Base-by-base conservation (phyloP, 2,888 invertebrate genomes). In the Chrysotoxum bicinctum region DNA sequence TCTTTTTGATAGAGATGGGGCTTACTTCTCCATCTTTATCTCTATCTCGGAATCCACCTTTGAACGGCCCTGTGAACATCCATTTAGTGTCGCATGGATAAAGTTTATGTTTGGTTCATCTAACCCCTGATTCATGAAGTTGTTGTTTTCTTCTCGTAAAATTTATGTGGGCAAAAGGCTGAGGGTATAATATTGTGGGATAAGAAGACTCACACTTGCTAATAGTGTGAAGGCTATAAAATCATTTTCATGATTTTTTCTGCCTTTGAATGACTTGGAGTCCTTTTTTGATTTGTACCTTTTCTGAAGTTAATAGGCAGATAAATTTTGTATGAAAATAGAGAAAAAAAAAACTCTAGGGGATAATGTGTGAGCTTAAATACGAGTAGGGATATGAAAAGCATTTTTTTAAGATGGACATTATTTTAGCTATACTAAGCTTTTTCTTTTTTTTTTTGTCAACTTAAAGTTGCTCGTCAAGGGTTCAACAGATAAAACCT, bases 71-170 rank as follows among this genome's bases (percentile, higher is more conserved):
- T 56, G 19, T 26, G 62, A 76, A 69, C 81, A 85, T 81, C 85
- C 50, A 77, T 81, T 81, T 85, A 73, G 73, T 85, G 85, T 85
- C 81, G 81, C 81, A 76, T 85, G 84, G 81, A 77, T 77, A 81
- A 85, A 73, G 80, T 85, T 85, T 81, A 80, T 75, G 80, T 72
- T 80, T 84, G 80, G 75, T 84, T 80, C 84, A 80, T 84, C 80
- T 75, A 83, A 83, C 78, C 79, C 69, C 70, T 66, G 72, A 72
- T 76, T 76, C 77, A 72, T 48, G 48, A 69, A 79, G 69, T 58
- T 54, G 19, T 48, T 16, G 52, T 56, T 21, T 32, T 50, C 45
- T 68, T 26, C 14, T 40, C 7, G 3, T 72, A 14, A 19, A 56
- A 56, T 37, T 58, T 43, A 16, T 60, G n/a, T 14, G 50, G 50